A percentile compares a stretch with the other conserved stretches of the same genome.
These are phyloP conservation scores for Macrosteles quadrilineatus DNA, from an alignment of 1,140 invertebrate species.

Conservation along the genomic window DNA sequence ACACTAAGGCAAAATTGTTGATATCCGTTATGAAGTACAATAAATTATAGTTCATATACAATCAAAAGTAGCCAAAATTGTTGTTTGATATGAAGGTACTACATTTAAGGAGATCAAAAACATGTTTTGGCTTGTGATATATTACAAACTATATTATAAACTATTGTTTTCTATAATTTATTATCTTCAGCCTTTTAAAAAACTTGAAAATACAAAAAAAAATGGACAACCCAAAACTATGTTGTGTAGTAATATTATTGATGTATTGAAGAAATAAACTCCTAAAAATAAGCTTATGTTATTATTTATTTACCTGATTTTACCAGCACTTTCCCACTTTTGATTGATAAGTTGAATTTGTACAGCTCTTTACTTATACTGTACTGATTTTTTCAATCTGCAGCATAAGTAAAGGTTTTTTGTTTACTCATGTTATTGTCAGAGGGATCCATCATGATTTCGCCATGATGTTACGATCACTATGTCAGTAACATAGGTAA, in stretches of 20 bases:
- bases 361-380: too few relatives aligned
- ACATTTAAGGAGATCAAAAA: slow-evolving; percentile 39
- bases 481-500: too few relatives aligned
- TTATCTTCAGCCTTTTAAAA: slow-evolving; percentile 36
- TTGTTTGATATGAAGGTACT: slow-evolving; percentile 35
- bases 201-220: slow-evolving; percentile 35
- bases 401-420: too few relatives aligned
- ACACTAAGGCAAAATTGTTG: slow-evolving; percentile 18
- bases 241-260: slow-evolving; percentile 44
- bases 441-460: too few relatives aligned
- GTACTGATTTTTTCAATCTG: too few relatives aligned
- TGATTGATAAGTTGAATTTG: too few relatives aligned
- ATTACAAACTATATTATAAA: slow-evolving; percentile 39
- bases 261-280: slow-evolving; percentile 44
- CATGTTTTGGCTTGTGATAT: slow-evolving; percentile 40
- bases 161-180: slow-evolving; percentile 36
- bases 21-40: slow-evolving; percentile 22
- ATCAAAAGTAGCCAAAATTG: slow-evolving; percentile 35
- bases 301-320: not conserved
- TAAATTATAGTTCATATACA: slow-evolving; percentile 29
- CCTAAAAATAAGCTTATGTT: slow-evolving; percentile 25
- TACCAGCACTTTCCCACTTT: too few relatives aligned
- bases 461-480: too few relatives aligned
- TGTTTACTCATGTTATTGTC: too few relatives aligned
- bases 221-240: slow-evolving; percentile 43